These are phyloP conservation scores for Dilophus febrilis DNA, from an alignment of 2,888 invertebrate species.

Conservation along the genomic window DNA sequence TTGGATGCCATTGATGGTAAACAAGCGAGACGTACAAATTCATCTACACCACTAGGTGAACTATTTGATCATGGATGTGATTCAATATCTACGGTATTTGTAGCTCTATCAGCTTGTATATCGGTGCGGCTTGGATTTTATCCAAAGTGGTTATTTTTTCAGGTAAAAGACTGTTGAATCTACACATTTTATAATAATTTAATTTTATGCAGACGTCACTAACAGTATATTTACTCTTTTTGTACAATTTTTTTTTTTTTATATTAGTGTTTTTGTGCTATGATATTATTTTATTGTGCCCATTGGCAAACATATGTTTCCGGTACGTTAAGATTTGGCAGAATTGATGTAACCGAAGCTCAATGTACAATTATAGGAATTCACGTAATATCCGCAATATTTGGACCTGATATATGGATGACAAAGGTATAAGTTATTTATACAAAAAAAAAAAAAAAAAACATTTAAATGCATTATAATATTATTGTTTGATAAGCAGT, in stretches of 20 bases:
- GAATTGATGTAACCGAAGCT: slow-evolving; percentile 95
- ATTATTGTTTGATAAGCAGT: not conserved
- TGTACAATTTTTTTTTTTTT: not conserved
- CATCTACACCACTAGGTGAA: slow-evolving; percentile 87
- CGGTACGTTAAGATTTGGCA: slow-evolving; percentile 77
- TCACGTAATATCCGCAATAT: slow-evolving; percentile 68
- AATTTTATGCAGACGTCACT: not conserved
- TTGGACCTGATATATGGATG: slow-evolving; percentile 80
- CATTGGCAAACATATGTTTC: slow-evolving; percentile 99
- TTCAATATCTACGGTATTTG: slow-evolving; percentile 95
- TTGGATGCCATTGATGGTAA: slow-evolving; percentile 98
- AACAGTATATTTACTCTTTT: not conserved
- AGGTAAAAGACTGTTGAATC: slow-evolving; percentile 33
- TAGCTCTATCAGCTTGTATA: slow-evolving; percentile 88
- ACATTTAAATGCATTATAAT: not conserved
- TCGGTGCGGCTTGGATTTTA: slow-evolving; percentile 82
- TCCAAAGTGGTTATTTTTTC: slow-evolving; percentile 89
- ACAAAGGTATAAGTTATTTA: slow-evolving; percentile 39
- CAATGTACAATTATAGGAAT: slow-evolving; percentile 85
- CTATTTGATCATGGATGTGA: slow-evolving; percentile 99
- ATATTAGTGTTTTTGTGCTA: slow-evolving; percentile 81
- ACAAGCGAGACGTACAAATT: slow-evolving; percentile 88
- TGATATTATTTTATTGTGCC: slow-evolving; percentile 93
- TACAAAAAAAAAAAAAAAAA: too few relatives aligned
- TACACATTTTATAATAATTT: not conserved